Conservation (phyloP, 2,888 invertebrate species). For the Drosophila silvestris region DNA sequence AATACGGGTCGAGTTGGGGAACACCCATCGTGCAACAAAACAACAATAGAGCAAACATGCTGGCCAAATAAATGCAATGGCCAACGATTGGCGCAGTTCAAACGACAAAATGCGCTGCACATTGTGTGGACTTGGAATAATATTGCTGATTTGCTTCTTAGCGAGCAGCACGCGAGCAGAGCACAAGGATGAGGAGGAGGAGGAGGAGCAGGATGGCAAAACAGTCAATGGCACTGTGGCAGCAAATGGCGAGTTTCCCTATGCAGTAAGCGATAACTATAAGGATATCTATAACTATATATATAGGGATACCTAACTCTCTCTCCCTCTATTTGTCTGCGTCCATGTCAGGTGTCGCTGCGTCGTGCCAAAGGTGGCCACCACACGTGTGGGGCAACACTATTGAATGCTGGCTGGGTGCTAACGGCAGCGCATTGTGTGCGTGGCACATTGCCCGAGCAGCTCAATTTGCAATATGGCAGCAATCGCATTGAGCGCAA, state of each 20-base stretch:
- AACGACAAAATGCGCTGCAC: slow-evolving; percentile 35
- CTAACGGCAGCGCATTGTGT: slow-evolving; percentile 84
- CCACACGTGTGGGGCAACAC: slow-evolving; percentile 81
- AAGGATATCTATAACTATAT: neutral
- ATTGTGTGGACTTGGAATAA: slow-evolving; percentile 5
- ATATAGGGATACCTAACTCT: neutral
- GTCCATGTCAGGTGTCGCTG: slow-evolving; percentile 68
- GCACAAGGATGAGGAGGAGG: slow-evolving; percentile 8
- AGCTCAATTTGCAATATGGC: slow-evolving; percentile 81
- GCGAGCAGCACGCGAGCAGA: neutral
- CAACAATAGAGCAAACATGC: neutral
- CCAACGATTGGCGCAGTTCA: neutral
- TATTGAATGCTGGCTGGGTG: slow-evolving; percentile 80
- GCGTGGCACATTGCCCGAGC: slow-evolving; percentile 46
- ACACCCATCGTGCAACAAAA: slow-evolving; percentile 13
- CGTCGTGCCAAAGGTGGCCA: slow-evolving; percentile 70
- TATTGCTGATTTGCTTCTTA: slow-evolving; percentile 6
- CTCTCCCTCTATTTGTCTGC: neutral
- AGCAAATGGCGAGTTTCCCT: slow-evolving; percentile 78
- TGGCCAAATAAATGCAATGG: slow-evolving; percentile 45
- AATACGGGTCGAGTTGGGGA: slow-evolving; percentile 34
- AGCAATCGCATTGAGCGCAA: slow-evolving; percentile 67
- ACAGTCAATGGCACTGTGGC: slow-evolving; percentile 83
- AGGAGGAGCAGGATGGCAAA: slow-evolving; percentile 51
- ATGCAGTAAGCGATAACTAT: slow-evolving; percentile 66